Evolutionary conservation across 2,797 vertebrate species (phyloP), one percentile per base, ranked within the genome.

Genomic region (Euphonia xanthogaster): DNA sequence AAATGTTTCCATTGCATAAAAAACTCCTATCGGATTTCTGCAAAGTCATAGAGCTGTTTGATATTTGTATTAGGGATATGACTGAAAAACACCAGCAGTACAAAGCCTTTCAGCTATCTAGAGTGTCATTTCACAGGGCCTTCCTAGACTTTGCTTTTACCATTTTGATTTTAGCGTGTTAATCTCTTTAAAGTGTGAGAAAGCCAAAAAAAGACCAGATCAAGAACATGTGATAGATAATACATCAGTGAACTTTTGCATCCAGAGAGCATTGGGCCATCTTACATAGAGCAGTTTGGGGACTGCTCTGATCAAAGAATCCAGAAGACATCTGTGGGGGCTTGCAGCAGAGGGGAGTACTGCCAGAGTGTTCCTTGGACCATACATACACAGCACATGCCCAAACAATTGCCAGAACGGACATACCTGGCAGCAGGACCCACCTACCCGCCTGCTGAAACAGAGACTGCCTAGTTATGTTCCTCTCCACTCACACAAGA

Each of bases 1-100:
- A 96, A 95, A 91, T 81, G 33, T 93, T 96, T 90, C 86, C 79
- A 81, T 88, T 78, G 53, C 81, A 75, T 92, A 71, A 83, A 73
- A 93, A 93, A 42, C 82, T 72, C 53, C 73, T 95, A 71, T 1
- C 90, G 55, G 45, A 73, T 80, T 95, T 93, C 80, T 75, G 50
- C 71, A 74, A 81, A 63, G 30, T 73, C 50, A n/a, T 27, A 78
- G 58, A 75, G 23, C 44, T 84, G 54, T 80, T 53, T 66, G 68
- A 54, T 84, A 35, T 91, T 96, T 91, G 23, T 74, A 7, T 86
- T 90, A 74, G 33, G 70, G 54, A 30, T 58, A 60, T 27, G 55
- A 47, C 77, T 86, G 73, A 42, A 90, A 91, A 81, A 67, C 58
- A 54, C 30, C 47, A 3, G 6, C 14, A 22, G 16, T 55, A 63